Base-by-base conservation (phyloP, 2,888 invertebrate genomes). In the Drymonia ruficornis region DNA sequence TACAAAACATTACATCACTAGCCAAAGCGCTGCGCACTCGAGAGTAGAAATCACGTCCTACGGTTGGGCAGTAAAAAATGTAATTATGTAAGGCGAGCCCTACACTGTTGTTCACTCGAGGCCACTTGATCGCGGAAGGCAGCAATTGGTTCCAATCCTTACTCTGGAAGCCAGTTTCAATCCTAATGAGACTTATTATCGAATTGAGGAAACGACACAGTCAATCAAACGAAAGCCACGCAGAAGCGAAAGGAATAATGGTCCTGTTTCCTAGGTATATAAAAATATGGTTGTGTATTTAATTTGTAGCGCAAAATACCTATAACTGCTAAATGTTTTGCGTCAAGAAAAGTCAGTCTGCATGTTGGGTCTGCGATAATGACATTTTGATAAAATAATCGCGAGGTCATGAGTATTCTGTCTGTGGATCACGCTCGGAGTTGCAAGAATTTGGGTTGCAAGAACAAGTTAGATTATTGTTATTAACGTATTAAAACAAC, bases 31-130 rank as follows among this genome's bases (percentile, higher is more conserved):
- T 59, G 43, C 54, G 64, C 53, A 49, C 62, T 67, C 34, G 54
- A 61, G 62, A 62, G 63, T 69, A 53, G 56, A 70, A 69, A 70
- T 72, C 70, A 71, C 70, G 72, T 61, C 34, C 65, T 11, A 71
- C 61, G 72, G 65, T 62, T 62, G 36, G 43, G 61, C 58, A 63
- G 66, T 70, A 72, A 71, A 71, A 70, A 70, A 53, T 53, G 66
- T 70, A 72, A 72, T 72, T 67, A 67, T 69, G 61, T 69, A 61
- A 67, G 49, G 65, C 61, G 63, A 66, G 55, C 52, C 55, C 52
- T 53, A 65, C 53, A 18, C 13, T 12, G 43, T 13, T 11, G 19
- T 19, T 43, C 12, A 19, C 12, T 19, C 40, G 43, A 19, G 19
- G 43, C 43, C 43, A 43, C 19, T 70, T 63, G 59, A 48, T 67